phyloP scores from a whole-genome alignment of 2,113 vertebrate species.

The Peromyscus polionotus region DNA sequence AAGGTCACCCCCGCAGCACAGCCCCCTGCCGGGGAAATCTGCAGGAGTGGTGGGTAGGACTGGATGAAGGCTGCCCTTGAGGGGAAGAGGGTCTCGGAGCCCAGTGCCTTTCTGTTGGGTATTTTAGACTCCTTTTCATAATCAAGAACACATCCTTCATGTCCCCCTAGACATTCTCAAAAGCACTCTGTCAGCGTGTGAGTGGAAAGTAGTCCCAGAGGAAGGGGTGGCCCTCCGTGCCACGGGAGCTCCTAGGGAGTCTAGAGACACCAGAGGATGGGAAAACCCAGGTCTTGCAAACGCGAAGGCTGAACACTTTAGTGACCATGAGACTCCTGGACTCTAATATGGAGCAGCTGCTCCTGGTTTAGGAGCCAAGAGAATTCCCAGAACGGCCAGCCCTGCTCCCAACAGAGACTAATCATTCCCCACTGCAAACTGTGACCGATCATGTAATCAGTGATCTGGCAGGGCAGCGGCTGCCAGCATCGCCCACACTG shows the following conservation, averaged over 20 bases:
- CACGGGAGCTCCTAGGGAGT: not conserved
- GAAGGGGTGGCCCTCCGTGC: not conserved
- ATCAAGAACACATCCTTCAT: not conserved
- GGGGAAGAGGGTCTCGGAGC: no score
- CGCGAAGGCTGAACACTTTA: not conserved
- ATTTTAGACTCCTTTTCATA: not conserved
- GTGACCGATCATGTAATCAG: fast-evolving
- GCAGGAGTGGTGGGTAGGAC: not conserved
- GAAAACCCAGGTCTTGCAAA: not conserved
- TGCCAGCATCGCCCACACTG: not conserved
- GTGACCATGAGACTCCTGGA: fast-evolving
- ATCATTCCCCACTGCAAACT: not conserved
- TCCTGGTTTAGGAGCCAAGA: not conserved
- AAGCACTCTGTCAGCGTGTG: not conserved
- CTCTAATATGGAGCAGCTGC: no score
- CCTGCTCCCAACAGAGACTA: not conserved
- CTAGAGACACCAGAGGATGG: not conserved
- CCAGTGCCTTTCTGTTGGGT: no score
- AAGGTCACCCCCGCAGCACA: not conserved
- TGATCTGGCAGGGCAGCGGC: not conserved
- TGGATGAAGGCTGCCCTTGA: not conserved
- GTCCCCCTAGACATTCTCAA: not conserved
- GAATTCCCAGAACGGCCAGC: not conserved
- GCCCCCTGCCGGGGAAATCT: not conserved
- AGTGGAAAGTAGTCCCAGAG: not conserved